Conservation (phyloP, 1,140 invertebrate genomes). For the Listronotus bonariensis region DNA sequence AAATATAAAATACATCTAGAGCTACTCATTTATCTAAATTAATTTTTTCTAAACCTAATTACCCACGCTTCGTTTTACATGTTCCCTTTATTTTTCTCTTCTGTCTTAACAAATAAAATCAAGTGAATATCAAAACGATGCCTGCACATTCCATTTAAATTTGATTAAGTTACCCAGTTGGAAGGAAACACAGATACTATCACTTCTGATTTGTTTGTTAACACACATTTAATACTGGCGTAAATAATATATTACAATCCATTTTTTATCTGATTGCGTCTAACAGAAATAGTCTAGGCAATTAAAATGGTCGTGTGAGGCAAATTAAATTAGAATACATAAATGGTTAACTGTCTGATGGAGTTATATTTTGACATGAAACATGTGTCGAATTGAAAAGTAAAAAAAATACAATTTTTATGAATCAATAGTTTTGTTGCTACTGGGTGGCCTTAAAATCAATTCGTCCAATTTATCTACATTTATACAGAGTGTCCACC, state of each 20-base stretch:
- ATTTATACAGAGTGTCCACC: no score
- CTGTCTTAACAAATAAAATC: constrained; percentile 14
- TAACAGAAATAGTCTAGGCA: constrained; percentile 12
- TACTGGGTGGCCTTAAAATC: no score
- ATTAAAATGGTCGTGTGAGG: constrained; percentile 20
- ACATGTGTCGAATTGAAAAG: constrained; percentile 6
- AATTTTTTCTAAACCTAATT: no score
- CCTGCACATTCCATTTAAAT: constrained; percentile 28
- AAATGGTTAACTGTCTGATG: constrained; percentile 16
- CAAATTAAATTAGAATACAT: constrained; percentile 20
- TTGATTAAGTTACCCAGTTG: constrained; percentile 35
- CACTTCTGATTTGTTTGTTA: constrained; percentile 35
- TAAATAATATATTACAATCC: constrained; percentile 36
- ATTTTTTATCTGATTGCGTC: constrained; percentile 33
- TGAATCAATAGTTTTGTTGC: constrained; percentile 1
- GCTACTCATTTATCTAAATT: no score
- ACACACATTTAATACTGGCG: constrained; percentile 33
- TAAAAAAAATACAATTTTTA: not conserved
- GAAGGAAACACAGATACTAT: constrained; percentile 31
- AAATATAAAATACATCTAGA: no score
- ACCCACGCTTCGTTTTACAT: no score
- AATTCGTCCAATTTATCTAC: no score
- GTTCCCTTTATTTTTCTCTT: not conserved
- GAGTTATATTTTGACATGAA: constrained; percentile 19
- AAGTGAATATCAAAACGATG: constrained; percentile 14